Percentiles rank a stretch among this genome's conserved stretches.
Evolutionary conservation across 1,140 invertebrate species (phyloP).

Genomic region (Zophobas morio): DNA sequence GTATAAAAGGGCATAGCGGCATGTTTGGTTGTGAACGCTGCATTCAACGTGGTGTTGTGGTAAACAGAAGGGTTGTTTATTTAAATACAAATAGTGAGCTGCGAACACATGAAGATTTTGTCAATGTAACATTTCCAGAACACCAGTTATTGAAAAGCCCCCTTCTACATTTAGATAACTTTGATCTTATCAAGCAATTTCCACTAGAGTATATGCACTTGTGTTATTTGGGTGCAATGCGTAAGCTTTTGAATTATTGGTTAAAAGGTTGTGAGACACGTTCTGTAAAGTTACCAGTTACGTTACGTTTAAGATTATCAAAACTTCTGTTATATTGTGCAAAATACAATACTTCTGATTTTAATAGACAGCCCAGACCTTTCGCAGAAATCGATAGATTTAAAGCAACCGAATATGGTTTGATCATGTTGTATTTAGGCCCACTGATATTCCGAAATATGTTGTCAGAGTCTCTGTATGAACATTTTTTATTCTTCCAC

Average conservation of each 20-base stretch:
- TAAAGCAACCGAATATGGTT: constrained; percentile 40
- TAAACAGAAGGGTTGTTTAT: too few species aligned
- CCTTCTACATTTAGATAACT: too few species aligned
- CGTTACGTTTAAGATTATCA: background rate
- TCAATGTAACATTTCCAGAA: too few species aligned
- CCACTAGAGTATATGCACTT: too few species aligned
- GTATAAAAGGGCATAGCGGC: too few species aligned
- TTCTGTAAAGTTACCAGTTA: background rate
- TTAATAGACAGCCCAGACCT: constrained; percentile 24
- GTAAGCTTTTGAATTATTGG: background rate
- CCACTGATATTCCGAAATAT: constrained; percentile 9
- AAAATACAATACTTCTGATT: constrained; percentile 36
- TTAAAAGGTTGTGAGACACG: background rate
- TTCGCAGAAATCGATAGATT: constrained; percentile 18
- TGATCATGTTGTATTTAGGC: constrained; percentile 41
- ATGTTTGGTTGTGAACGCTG: too few species aligned
- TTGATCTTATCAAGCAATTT: too few species aligned
- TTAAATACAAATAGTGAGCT: too few species aligned
- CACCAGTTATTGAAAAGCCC: too few species aligned
- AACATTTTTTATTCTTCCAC: constrained; percentile 18
- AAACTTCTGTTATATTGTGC: background rate
- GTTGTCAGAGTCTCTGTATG: constrained; percentile 22
- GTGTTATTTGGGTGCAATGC: background rate
- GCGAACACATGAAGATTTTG: too few species aligned
- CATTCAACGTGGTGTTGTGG: too few species aligned